Evolutionary conservation across 2,888 invertebrate species (phyloP).

Genomic region (Meteorus colon): DNA sequence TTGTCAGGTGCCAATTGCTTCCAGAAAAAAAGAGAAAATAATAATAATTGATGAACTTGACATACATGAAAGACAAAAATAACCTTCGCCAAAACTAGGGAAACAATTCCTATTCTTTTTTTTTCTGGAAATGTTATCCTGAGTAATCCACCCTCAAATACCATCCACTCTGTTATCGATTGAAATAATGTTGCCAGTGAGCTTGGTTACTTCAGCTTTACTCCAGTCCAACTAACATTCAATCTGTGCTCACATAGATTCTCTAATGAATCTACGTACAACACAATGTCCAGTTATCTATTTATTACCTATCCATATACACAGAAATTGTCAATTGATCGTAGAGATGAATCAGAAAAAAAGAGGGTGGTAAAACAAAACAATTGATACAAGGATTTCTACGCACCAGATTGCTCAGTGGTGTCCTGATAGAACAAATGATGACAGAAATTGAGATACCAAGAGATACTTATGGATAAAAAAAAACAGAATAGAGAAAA

Average conservation of each 20-base stretch:
- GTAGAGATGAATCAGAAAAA: background rate
- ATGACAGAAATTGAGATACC: slow-evolving; percentile 5
- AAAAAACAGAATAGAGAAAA: background rate
- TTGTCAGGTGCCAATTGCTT: background rate
- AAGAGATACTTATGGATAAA: slow-evolving; percentile 2
- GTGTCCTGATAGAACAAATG: slow-evolving; percentile 3
- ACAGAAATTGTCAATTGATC: background rate
- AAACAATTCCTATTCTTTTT: background rate
- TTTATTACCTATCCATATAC: background rate
- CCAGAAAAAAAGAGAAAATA: background rate
- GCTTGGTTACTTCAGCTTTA: background rate
- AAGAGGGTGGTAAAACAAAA: background rate
- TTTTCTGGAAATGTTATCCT: background rate
- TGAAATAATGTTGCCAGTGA: background rate
- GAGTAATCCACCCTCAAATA: slow-evolving; percentile 1
- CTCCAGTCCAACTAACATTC: background rate
- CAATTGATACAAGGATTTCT: background rate
- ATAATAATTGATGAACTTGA: background rate
- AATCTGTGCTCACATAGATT: background rate
- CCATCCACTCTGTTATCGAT: slow-evolving; percentile 1
- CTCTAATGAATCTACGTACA: background rate
- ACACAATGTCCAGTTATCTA: background rate
- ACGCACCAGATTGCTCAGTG: background rate
- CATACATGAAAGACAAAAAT: background rate
- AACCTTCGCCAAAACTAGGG: background rate